Evolutionary conservation across 2,888 invertebrate species (phyloP), one percentile per base, ranked within the genome.

Genomic region (Stenolophus ochropezus): DNA sequence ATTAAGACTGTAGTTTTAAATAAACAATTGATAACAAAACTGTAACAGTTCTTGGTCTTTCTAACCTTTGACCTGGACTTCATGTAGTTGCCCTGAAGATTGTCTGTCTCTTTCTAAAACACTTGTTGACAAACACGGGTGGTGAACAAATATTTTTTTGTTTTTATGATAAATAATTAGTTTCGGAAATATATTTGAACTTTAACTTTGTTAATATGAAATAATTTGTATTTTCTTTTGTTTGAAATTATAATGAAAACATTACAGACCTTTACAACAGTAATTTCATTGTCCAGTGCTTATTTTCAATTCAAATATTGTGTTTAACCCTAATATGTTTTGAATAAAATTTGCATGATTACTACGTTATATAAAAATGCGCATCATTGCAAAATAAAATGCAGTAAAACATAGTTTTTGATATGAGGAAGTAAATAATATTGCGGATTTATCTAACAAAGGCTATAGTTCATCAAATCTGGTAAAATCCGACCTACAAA

Each of bases 21-120:
- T 69, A 33, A 69, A 69, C 33, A 33, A 69, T 27, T 69, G 65
- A 69, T 69, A 69, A 69, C 33, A 33, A 33, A 69, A 69, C 33
- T 69, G 65, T 69, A 18, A 27, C 33, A 69, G 33, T 69, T 69
- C 65, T 69, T 69, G 65, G 42, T 33, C 33, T 33, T 8, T 69
- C 14, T 11, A 16, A 27, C 65, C 65, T 69, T 33, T 69, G 33
- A 69, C 65, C 42, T 11, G 18, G 6, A 42, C 4, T 11, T 42
- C 33, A 8, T 42, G 33, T 42, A 42, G 61, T 61, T 61, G 61
- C 23, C 25, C 23, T 25, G 61, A 14, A 20, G 25, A 14, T 14
- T 14, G n/a, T 25, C 21, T 21, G 21, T 21, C 23, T n/a, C 8
- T 11, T 14, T 25, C 11, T 8, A 14, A 14, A 14, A 25, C 51